A percentile compares a stretch with the other conserved stretches of the same genome.
These are phyloP conservation scores for Gymnarchus niloticus DNA, from an alignment of 2,113 vertebrate species.

Conservation along the genomic window DNA sequence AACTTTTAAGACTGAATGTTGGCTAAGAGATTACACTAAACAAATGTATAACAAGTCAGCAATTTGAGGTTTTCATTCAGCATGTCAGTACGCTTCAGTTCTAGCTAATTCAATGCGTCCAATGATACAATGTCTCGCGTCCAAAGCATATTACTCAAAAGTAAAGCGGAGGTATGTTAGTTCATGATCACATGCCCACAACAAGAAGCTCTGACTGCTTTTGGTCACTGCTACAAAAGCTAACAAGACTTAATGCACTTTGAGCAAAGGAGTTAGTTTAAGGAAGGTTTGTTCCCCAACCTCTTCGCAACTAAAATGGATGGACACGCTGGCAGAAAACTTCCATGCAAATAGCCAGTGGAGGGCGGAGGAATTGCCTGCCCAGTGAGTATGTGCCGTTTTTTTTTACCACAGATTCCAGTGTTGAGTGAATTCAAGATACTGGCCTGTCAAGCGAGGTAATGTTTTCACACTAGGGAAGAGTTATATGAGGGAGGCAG, in stretches of 20 bases:
- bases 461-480: no score
- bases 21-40: constrained; percentile 11
- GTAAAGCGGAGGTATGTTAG: neutral
- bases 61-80: neutral
- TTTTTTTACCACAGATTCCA: neutral
- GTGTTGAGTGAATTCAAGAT: neutral
- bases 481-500: neutral
- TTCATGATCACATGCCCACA: neutral
- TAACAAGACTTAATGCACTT: neutral
- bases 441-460: no score
- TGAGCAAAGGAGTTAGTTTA: neutral
- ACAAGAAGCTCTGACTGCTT: neutral
- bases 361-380: neutral
- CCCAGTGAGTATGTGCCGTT: neutral
- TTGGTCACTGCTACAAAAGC: no score
- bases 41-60: constrained; percentile 46
- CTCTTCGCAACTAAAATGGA: neutral
- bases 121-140: neutral
- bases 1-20: neutral
- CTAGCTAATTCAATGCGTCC: neutral
- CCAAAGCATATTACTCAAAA: neutral
- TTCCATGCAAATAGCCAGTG: neutral
- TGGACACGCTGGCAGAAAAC: neutral
- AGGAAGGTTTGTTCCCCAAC: neutral
- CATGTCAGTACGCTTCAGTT: neutral